Conservation (phyloP, 2,888 invertebrate genomes). For the Leptopilina drosophilae region DNA sequence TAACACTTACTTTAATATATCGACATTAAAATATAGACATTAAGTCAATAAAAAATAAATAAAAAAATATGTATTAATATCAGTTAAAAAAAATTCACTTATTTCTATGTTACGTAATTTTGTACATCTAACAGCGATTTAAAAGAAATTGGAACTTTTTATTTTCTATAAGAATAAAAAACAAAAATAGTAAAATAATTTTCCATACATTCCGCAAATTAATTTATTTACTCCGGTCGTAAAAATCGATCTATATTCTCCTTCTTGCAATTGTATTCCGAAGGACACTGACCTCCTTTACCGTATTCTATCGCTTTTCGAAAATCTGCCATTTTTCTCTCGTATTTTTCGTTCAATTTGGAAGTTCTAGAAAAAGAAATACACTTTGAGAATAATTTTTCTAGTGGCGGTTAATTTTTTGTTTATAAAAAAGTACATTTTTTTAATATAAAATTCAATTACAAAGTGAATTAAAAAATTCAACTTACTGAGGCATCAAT, state of each 20-base stretch:
- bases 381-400: neutral
- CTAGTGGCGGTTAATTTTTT: neutral
- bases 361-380: constrained; percentile 77
- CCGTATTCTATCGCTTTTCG: constrained; percentile 85
- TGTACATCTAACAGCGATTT: no score
- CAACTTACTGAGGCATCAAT: constrained; percentile 60
- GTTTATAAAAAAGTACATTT: neutral
- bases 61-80: neutral
- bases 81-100: neutral
- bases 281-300: constrained; percentile 74
- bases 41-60: neutral
- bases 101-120: no score
- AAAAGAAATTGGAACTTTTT: no score
- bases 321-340: constrained; percentile 81
- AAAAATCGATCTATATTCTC: constrained; percentile 71
- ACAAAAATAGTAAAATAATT: no score
- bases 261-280: constrained; percentile 72
- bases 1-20: constrained; percentile 21
- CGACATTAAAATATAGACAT: neutral
- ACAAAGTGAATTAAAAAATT: neutral
- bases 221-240: constrained; percentile 55
- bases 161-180: no score
- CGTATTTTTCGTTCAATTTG: constrained; percentile 80
- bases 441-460: neutral
- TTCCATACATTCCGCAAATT: no score